Conservation (phyloP, 1,140 invertebrate genomes). For the Hetaerina americana region DNA sequence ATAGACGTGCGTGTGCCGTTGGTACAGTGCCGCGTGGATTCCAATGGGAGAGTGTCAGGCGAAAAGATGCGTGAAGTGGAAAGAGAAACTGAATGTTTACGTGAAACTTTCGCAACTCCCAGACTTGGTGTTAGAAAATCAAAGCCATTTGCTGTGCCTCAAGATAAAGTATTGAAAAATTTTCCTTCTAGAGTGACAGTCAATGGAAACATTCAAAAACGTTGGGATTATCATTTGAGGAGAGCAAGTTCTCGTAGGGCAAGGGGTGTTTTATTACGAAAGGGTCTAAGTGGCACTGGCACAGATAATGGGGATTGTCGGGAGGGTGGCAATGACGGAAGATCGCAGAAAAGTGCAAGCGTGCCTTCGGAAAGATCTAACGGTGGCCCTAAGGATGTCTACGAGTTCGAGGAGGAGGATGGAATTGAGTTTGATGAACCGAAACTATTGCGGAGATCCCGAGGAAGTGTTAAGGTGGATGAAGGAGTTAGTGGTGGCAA, state of each 20-base stretch:
- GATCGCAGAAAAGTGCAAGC: constrained; percentile 4
- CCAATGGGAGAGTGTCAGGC: not conserved
- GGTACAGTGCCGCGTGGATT: not conserved
- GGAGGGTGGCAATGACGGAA: not conserved
- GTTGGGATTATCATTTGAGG: constrained; percentile 12
- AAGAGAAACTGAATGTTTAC: not conserved
- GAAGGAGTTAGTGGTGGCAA: not conserved
- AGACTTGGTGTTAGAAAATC: not conserved
- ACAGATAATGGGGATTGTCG: not conserved
- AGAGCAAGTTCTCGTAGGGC: constrained; percentile 6
- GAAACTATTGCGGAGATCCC: constrained; percentile 11
- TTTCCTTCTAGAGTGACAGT: constrained; percentile 4
- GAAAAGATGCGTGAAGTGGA: not conserved
- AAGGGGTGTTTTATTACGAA: not conserved
- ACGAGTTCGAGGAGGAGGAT: constrained; percentile 34
- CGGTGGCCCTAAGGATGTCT: constrained; percentile 28
- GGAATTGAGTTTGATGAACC: constrained; percentile 13
- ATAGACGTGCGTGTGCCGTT: not conserved
- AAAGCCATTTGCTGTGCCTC: not conserved
- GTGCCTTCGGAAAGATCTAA: not conserved
- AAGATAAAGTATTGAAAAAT: constrained; percentile 2
- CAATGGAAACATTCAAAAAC: constrained; percentile 6
- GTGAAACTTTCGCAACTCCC: not conserved
- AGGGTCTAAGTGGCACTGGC: not conserved
- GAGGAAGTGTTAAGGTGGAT: constrained; percentile 16